Evolutionary conservation across 2,113 vertebrate species (phyloP).

Genomic region (Dissostichus mawsoni): DNA sequence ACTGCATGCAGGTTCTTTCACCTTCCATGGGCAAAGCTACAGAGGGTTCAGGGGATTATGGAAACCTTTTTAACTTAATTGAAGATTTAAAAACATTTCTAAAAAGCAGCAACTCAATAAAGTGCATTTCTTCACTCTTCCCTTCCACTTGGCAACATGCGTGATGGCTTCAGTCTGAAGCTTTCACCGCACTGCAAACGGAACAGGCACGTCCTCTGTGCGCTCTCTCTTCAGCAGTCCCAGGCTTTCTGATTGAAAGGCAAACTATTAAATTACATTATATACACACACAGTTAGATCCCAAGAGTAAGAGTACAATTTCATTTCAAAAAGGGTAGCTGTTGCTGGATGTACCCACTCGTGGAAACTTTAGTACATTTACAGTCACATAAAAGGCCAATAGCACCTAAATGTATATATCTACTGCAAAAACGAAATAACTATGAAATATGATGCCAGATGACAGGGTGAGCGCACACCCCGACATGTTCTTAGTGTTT

Average conservation of each 20-base stretch:
- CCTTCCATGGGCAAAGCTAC: conserved; percentile 6
- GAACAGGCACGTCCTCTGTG: conserved; percentile 1
- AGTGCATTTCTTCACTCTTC: conserved; percentile 36
- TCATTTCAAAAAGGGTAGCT: not conserved
- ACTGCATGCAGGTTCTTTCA: conserved; percentile 57
- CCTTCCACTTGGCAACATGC: conserved; percentile 21
- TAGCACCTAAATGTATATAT: too few relatives aligned
- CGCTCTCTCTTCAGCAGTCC: not conserved
- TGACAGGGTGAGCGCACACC: too few relatives aligned
- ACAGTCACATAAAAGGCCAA: too few relatives aligned
- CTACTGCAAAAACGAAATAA: too few relatives aligned
- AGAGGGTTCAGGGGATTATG: not conserved
- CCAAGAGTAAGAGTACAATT: not conserved
- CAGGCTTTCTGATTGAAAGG: conserved; percentile 7
- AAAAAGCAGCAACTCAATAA: conserved; percentile 29
- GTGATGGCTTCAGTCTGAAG: conserved; percentile 2
- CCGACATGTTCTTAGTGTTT: too few relatives aligned
- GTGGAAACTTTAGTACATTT: too few relatives aligned
- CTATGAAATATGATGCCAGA: too few relatives aligned
- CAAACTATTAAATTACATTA: conserved; percentile 7
- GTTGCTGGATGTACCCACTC: not conserved
- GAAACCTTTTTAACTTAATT: not conserved
- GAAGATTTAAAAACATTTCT: not conserved
- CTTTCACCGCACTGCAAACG: not conserved
- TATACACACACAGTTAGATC: conserved; percentile 15